Base-by-base conservation (phyloP, 2,113 vertebrate species). In the Proteles cristata region DNA sequence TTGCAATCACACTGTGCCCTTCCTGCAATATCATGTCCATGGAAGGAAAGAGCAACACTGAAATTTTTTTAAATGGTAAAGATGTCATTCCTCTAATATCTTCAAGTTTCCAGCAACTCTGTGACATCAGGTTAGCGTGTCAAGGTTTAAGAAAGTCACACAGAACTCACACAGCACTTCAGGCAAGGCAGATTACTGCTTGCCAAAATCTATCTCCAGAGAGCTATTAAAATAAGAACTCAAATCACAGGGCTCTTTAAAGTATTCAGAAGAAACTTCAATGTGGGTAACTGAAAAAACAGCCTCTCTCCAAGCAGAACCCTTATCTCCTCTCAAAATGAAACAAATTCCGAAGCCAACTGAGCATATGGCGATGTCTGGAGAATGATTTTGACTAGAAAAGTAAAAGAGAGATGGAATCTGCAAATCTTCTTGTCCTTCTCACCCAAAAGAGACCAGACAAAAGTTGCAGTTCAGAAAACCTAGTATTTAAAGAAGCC, bases 151-250 rank as follows among this genome's bases (percentile, higher is more conserved):
- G 71, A 94, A 90, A 76, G 45, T 65, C 86, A 74, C 81, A 26
- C 7, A 90, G 53, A 88, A 83, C 16, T 83, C 93, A 89, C n/a
- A 91, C 39, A 71, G 14, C 65, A 53, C 68, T 93, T 86, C 87
- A 86, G 68, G 89, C 82, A 92, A 79, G 89, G 43, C 43, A 93
- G 25, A 71, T 89, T 48, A 82, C 9, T 80, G 12, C 43, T 88
- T 97, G 97, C 89, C 97, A 97, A 96, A 97, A 79, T 91, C 77
- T 91, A 63, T 53, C 63, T 94, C 48, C 66, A 82, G 76, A 96
- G 96, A 82, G 77, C 39, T 43, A 86, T 73, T 94, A 79, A 96
- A 96, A 76, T 19, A 91, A 96, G 73, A 96, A 93, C 61, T 92
- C 39, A 83, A 93, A 61, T 87, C 74, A 87, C 86, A 93, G 69